Conservation (phyloP, 2,888 invertebrate species). For the Arrhopalites spinosus region DNA sequence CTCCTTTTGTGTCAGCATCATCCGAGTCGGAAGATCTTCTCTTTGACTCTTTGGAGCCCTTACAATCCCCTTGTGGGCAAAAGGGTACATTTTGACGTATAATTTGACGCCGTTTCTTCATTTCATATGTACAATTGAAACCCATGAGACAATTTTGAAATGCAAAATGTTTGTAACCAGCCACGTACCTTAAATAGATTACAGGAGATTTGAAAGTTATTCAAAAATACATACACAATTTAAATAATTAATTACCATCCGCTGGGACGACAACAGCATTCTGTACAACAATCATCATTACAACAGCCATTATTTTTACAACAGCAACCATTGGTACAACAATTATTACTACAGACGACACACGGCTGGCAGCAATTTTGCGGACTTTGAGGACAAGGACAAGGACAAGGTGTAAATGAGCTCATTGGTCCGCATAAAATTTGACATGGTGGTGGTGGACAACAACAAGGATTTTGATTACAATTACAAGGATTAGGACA, state of each 20-base stretch:
- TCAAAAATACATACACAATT: neutral
- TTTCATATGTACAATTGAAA: constrained; percentile 20
- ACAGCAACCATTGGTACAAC: neutral
- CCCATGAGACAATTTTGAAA: constrained; percentile 26
- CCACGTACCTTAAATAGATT: no score
- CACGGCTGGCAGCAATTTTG: neutral
- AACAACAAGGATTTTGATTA: constrained; percentile 1
- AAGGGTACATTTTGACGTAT: neutral
- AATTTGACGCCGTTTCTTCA: neutral
- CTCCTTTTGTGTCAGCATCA: neutral
- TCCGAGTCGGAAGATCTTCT: neutral
- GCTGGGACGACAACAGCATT: constrained; percentile 9
- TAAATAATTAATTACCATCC: neutral
- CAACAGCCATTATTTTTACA: neutral
- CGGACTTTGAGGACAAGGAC: neutral
- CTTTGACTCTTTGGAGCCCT: neutral
- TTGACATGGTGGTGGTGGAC: neutral
- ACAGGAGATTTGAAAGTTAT: no score
- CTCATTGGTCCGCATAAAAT: neutral
- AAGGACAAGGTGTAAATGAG: neutral
- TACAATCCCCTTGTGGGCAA: neutral
- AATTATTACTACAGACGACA: neutral
- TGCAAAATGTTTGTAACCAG: constrained; percentile 4
- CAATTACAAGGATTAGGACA: neutral
- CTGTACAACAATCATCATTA: constrained; percentile 6